Percentiles rank a stretch among this genome's conserved stretches.
phyloP scores from a whole-genome alignment of 2,888 invertebrate species.

The Philopedon plagiatum region DNA sequence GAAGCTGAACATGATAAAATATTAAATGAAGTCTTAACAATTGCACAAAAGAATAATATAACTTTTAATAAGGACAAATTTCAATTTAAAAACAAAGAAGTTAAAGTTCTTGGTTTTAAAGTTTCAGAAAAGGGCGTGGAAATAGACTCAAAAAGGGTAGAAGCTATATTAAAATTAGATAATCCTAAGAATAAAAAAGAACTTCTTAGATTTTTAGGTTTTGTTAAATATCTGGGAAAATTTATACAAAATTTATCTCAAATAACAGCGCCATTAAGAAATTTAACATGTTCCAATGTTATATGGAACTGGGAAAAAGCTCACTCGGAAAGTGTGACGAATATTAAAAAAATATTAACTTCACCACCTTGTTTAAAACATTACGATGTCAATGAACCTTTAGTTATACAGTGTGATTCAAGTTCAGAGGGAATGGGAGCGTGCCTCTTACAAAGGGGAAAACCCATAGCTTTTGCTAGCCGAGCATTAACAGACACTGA shows the following conservation, averaged over 20 bases:
- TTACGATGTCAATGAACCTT: neutral
- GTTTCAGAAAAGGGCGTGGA: constrained; percentile 26
- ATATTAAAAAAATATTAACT: neutral
- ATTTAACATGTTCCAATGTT: neutral
- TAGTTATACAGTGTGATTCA: constrained; percentile 5
- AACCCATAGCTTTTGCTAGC: constrained; percentile 8
- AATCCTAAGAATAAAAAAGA: constrained; percentile 43
- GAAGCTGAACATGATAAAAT: constrained; percentile 51
- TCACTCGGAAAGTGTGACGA: neutral
- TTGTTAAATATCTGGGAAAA: constrained; percentile 3
- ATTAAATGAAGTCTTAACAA: constrained; percentile 44
- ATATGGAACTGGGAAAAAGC: constrained; percentile 13
- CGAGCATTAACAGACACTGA: constrained; percentile 8
- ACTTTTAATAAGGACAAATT: constrained; percentile 52
- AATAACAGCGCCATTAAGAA: constrained; percentile 7
- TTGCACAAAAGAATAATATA: constrained; percentile 42
- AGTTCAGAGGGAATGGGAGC: neutral
- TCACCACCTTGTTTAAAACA: constrained; percentile 11
- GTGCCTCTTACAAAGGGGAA: constrained; percentile 1
- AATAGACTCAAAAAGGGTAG: constrained; percentile 46
- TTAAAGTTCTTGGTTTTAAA: constrained; percentile 52
- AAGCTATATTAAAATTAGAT: constrained; percentile 40
- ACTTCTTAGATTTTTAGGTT: constrained; percentile 43
- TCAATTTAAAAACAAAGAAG: constrained; percentile 40
- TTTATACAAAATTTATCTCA: neutral